Conservation (phyloP, 2,797 vertebrate genomes). For the Sebastes cheni region DNA sequence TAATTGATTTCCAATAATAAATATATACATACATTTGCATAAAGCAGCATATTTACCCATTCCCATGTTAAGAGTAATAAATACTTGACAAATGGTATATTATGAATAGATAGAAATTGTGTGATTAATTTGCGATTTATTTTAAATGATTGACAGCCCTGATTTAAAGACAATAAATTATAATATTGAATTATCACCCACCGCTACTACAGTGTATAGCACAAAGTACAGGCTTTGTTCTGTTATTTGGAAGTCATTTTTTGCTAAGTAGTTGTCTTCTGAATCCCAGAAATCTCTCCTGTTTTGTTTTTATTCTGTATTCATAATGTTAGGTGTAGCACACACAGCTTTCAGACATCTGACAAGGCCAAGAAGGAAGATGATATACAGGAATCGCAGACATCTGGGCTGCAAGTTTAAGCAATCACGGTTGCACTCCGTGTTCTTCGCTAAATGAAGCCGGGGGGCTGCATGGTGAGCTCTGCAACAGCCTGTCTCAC, state of each 20-base stretch:
- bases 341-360: neutral
- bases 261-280: neutral
- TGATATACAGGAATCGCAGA: conserved; percentile 16
- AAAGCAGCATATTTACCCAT: too few relatives aligned
- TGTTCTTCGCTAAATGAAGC: conserved; percentile 58
- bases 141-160: too few relatives aligned
- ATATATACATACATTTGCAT: too few relatives aligned
- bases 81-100: too few relatives aligned
- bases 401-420: conserved; percentile 27
- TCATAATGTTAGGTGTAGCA: neutral
- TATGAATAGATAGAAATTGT: too few relatives aligned
- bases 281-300: neutral
- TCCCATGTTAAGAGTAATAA: too few relatives aligned
- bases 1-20: too few relatives aligned
- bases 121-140: too few relatives aligned
- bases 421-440: conserved; percentile 26
- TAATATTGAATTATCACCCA: too few relatives aligned
- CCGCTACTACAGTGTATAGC: neutral
- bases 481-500: conserved; percentile 56
- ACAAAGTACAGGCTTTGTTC: neutral
- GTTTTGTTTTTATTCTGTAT: neutral
- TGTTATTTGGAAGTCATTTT: neutral
- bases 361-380: neutral
- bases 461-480: conserved; percentile 37
- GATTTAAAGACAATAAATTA: too few relatives aligned